Evolutionary conservation across 2,888 invertebrate genomes (phyloP), one percentile per base, ranked within the genome.

Genomic region (Trachelus iudaicus): DNA sequence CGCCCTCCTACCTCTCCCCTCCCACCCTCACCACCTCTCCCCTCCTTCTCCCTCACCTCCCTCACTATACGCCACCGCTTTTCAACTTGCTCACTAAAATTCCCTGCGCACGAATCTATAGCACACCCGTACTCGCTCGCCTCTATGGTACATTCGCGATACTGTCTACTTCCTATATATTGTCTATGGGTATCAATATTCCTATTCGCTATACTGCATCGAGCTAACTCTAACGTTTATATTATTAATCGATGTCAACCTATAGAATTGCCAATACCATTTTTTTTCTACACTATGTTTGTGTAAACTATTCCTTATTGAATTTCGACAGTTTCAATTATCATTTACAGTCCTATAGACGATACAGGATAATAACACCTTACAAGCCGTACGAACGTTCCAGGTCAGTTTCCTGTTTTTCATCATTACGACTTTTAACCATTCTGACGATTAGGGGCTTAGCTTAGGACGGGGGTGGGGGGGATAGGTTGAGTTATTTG

Each of bases 361-460:
- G 23, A 40, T 40, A 40, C 23, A 0, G 23, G 6, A 40, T 40
- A 69, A 40, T 40, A 69, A 33, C 31, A 15, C 9, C 11, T 3
- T 30, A 0, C 33, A 69, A 30, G 31, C 4, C 15, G 69, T 69
- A 69, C 0, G 69, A 1, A 15, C 11, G 71, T 69, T 30, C 77
- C 77, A 73, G 73, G 73, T 40, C 33, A 69, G 15, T 79, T 80
- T 82, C 83, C 79, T 83, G 83, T 87, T 84, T 87, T 85, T 87
- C 85, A 85, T 87, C 86, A 81, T 87, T 85, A 85, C 77, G 69
- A 83, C 81, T 69, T 81, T 79, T 80, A 81, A 79, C 74, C 80
- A 75, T 33, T 69, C 78, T 78, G 73, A 33, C 33, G 76, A 77
- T 73, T 69, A 73, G 79, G 78, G 79, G 85, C 77, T 82, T 83